Conservation (phyloP, 2,888 invertebrate species). For the Meiosimyza decipiens region DNA sequence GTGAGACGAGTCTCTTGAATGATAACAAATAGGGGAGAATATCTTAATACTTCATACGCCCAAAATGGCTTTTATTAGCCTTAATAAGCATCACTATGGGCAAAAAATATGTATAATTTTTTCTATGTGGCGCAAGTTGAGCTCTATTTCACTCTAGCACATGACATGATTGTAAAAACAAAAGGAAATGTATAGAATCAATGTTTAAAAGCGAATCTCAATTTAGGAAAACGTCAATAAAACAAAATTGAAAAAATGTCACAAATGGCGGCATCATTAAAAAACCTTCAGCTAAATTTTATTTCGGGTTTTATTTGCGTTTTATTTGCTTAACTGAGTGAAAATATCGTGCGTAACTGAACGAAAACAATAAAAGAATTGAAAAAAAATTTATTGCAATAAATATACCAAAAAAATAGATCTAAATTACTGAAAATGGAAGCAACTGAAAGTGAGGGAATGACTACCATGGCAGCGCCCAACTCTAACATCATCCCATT, state of each 20-base stretch:
- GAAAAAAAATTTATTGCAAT: constrained; percentile 8
- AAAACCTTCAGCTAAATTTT: constrained; percentile 54
- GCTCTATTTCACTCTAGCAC: no score
- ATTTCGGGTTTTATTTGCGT: constrained; percentile 56
- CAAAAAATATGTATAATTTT: no score
- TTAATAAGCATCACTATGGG: no score
- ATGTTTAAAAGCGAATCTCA: constrained; percentile 34
- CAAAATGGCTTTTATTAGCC: no score
- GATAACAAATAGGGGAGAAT: no score
- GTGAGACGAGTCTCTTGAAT: no score
- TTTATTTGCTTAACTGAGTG: constrained; percentile 20
- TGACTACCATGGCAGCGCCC: constrained; percentile 25
- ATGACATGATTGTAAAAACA: neutral
- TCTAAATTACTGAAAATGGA: constrained; percentile 35
- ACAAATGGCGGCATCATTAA: constrained; percentile 64
- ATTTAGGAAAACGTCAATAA: constrained; percentile 47
- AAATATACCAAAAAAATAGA: constrained; percentile 26
- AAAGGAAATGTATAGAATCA: neutral
- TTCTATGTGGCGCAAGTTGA: no score
- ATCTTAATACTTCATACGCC: no score
- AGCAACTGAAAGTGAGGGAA: constrained; percentile 9
- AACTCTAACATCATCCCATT: neutral
- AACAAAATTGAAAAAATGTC: constrained; percentile 59
- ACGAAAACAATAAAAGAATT: constrained; percentile 20
- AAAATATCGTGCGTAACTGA: constrained; percentile 27